Evolutionary conservation across 1,140 invertebrate genomes (phyloP), one percentile per base, ranked within the genome.

Genomic region (Drosophila nikananu): DNA sequence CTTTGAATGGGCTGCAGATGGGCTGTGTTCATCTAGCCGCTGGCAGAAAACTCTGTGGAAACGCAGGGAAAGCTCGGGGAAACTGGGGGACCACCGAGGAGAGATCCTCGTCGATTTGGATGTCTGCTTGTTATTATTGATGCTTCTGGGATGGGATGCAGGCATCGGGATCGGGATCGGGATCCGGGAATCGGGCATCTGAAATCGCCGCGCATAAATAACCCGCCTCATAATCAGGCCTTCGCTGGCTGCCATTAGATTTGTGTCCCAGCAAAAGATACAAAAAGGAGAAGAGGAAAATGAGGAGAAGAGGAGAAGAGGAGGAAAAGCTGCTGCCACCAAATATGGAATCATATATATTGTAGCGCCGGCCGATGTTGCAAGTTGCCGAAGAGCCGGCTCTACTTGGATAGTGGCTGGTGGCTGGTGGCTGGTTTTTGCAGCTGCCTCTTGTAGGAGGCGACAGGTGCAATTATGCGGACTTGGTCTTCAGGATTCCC

Each of bases 111-210:
- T 65, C 75, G 73, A 73, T 73, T 73, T 60, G 66, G 70, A 35
- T 81, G 52, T 60, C 64, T 64, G 74, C 82, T 87, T 89, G 83
- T 87, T 87, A 87, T 87, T 87, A 90, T 83, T 89, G 84, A 89
- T 89, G 84, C 81, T 72, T 59, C 67, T 63, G 59, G 59, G 49
- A 64, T 55, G 32, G 35, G 7, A 27, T 7, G 27, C 52, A 23
- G 13, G 61, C 17, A 46, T 51, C 49, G 32, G 35, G 57, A 71
- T 78, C 75, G 60, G n/a, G n/a, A n/a, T n/a, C n/a, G n/a, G n/a
- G 60, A 60, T 32, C 55, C 68, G 44, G 41, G 62, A 41, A 41
- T 41, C 39, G 21, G 54, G 54, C 54, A 58, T 74, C 72, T 70
- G 44, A 62, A 61, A 62, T 60, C 60, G 41, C 60, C 30, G 51